Percentiles rank a stretch among this genome's conserved stretches.
These are phyloP conservation scores for Sinelater perroti DNA, from an alignment of 2,888 invertebrate genomes.

Conservation along the genomic window DNA sequence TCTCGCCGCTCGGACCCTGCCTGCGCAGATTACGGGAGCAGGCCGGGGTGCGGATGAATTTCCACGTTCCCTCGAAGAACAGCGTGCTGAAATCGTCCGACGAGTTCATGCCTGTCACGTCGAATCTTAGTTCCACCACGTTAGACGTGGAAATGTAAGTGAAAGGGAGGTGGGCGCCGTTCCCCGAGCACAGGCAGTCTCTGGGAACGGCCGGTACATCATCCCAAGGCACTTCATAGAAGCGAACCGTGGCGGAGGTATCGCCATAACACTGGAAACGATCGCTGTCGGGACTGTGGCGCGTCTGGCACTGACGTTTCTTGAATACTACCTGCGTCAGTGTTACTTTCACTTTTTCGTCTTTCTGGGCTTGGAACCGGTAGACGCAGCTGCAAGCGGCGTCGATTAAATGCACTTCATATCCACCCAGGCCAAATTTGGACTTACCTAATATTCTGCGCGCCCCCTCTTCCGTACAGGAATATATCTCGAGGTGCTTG, in stretches of 20 bases:
- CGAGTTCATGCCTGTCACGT: constrained; percentile 83
- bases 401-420: too few relatives aligned
- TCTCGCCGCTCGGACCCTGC: constrained; percentile 80
- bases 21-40: constrained; percentile 77
- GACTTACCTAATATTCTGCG: constrained; percentile 77
- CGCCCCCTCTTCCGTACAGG: constrained; percentile 85
- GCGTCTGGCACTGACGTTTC: constrained; percentile 65
- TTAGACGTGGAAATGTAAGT: constrained; percentile 80
- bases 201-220: constrained; percentile 76
- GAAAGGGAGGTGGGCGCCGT: constrained; percentile 65
- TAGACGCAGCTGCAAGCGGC: constrained; percentile 75
- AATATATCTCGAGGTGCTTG: constrained; percentile 85
- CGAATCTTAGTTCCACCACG: constrained; percentile 82
- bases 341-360: constrained; percentile 80
- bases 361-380: constrained; percentile 85
- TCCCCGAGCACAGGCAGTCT: constrained; percentile 80
- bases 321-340: constrained; percentile 74
- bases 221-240: constrained; percentile 80
- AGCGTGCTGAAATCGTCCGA: constrained; percentile 86
- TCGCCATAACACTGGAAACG: constrained; percentile 77
- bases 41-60: constrained; percentile 75
- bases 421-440: too few relatives aligned
- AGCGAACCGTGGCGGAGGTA: constrained; percentile 73
- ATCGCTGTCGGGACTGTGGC: constrained; percentile 71
- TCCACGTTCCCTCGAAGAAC: constrained; percentile 85